Base-by-base conservation (phyloP, 2,797 vertebrate genomes). In the Pantherophis vulpinus region DNA sequence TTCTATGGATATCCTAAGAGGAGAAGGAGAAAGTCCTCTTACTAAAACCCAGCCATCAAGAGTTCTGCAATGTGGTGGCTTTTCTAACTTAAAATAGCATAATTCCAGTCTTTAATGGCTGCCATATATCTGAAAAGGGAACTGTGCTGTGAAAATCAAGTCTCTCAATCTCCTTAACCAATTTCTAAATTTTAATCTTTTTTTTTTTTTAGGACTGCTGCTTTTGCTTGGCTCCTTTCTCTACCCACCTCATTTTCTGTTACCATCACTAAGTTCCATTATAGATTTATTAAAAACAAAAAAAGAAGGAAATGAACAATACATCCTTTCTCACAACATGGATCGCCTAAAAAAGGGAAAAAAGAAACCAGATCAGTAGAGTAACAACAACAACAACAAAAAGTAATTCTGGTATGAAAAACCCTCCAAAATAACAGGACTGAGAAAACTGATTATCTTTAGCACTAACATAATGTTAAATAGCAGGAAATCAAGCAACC, bases 401-500 rank as follows among this genome's bases (percentile, higher is more conserved):
- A 10, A 74, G 29, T 32, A 54, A 87, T n/a, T 37, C 10, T 88
- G 51, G 25, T 92, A 51, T 66, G 10, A 51, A 10, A 54, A 42
- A 13, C 54, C 70, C 13, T 13, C 55, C 37, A 88, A 88, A 54
- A 66, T 66, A 56, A 87, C 9, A 88, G 16, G 47, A 23, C 55
- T 70, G 29, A 29, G 83, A 91, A 0, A 23, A 32, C 4, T 79
- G 74, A 37, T 92, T 0, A 0, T 29, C 87, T 91, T 59, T 0
- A 2, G 42, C 87, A 56, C 47, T 3, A 92, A 29, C 90, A 12
- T 0, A 23, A 91, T 55, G 11, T 70, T 42, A 87, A 51, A 66
- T 47, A 4, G 58, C 89, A 95, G 91, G 93, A 1, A 10, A 25
- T 93, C 66, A 94, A 88, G 92, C 88, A 8, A 0, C 91, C 27